These are phyloP conservation scores for Tapirus indicus DNA, from an alignment of 2,797 vertebrate species.

Conservation along the genomic window DNA sequence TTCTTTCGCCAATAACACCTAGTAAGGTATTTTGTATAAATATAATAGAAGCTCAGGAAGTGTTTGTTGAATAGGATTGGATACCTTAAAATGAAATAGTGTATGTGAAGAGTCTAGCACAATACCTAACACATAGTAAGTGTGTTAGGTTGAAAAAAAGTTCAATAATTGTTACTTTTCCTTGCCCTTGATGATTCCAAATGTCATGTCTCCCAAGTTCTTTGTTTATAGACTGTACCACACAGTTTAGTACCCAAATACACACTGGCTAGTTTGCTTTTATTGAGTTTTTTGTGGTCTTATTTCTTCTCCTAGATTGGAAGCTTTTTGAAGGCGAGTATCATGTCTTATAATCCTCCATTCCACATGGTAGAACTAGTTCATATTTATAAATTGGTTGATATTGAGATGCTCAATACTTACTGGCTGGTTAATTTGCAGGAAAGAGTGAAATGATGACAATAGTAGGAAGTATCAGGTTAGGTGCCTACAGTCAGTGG, in stretches of 20 bases:
- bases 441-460: not conserved
- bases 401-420: not conserved
- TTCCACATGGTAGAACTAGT: not conserved
- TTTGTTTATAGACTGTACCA: not conserved
- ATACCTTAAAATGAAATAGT: conserved; percentile 7
- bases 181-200: not conserved
- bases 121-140: not conserved
- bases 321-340: conserved; percentile 5
- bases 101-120: not conserved
- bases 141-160: not conserved
- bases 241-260: not conserved
- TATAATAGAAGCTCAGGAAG: not conserved
- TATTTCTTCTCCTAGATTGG: not conserved
- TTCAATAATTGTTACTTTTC: not conserved
- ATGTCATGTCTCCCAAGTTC: not conserved
- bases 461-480: not conserved
- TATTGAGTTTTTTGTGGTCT: not conserved
- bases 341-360: not conserved
- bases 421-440: conserved; percentile 14
- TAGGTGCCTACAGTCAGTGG: not conserved
- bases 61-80: not conserved
- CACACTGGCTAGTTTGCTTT: not conserved
- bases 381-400: not conserved
- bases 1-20: conserved; percentile 20
- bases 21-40: not conserved